Percentiles rank a stretch among this genome's conserved stretches.
These are phyloP conservation scores for Protodeltote pygarga DNA, from an alignment of 2,888 invertebrate genomes.

Conservation along the genomic window DNA sequence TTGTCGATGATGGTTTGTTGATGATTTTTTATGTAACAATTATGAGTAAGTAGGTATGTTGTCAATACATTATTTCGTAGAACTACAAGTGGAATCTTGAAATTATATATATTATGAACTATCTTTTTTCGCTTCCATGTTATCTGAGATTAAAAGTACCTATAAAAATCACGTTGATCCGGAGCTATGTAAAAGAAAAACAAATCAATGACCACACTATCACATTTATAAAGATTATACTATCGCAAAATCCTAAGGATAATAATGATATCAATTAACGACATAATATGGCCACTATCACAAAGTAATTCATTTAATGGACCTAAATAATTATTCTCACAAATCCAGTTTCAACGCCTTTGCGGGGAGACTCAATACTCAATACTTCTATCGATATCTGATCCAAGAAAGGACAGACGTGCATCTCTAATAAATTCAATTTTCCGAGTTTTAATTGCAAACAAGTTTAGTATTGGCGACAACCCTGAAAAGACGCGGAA, in stretches of 20 bases:
- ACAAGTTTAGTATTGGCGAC: constrained; percentile 42
- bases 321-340: constrained; percentile 26
- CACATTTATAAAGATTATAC: too few species aligned
- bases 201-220: too few species aligned
- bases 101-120: too few species aligned
- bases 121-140: too few species aligned
- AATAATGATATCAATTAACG: constrained; percentile 13
- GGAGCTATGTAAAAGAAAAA: background rate
- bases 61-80: too few species aligned
- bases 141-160: constrained; percentile 16
- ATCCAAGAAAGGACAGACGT: constrained; percentile 38
- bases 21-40: too few species aligned
- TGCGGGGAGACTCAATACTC: constrained; percentile 20
- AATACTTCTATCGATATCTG: constrained; percentile 43
- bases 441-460: constrained; percentile 48
- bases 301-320: constrained; percentile 12
- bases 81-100: too few species aligned
- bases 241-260: too few species aligned
- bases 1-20: too few species aligned
- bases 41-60: too few species aligned
- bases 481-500: constrained; percentile 41
- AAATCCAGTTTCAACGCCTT: constrained; percentile 31
- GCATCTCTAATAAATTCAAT: constrained; percentile 45
- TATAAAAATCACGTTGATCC: background rate
- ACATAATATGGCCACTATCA: constrained; percentile 12